Evolutionary conservation across 2,113 vertebrate species (phyloP), one percentile per base, ranked within the genome.

Genomic region (Mirza zaza): DNA sequence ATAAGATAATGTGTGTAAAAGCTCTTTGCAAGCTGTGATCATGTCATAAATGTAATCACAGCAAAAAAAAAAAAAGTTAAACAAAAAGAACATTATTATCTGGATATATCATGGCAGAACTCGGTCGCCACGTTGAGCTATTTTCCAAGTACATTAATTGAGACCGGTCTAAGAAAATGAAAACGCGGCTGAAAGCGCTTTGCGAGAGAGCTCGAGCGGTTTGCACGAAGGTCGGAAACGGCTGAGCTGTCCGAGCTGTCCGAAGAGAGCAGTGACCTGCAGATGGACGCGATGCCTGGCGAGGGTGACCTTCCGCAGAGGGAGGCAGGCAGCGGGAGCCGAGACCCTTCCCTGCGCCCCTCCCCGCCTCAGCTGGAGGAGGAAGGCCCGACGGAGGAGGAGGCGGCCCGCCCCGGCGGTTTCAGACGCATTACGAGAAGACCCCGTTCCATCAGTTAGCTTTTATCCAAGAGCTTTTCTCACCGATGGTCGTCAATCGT

Each of bases 391-490:
- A 96, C 96, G 97, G 97, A 97, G 96, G 94, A 96, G 92, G 96
- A 92, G 96, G 96, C 6, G 93, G 82, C 82, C 48, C 96, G 93
- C 29, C 87, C 81, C 92, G 0, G 59, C 25, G 96, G 3, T 98
- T 97, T 18, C 97, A 88, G 80, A 85, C 97, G 95, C 97, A 96
- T 14, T 96, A 95, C 12, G 97, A 97, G 96, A 98, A 98, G 95
- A 97, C 96, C 67, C 96, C 97, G 27, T 98, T 98, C 10, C 96
- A 98, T 18, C 97, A 98, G 91, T 7, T 97, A 18, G 97, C 97
- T 1, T 98, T 97, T 32, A 98, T 98, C 71, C 96, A 97, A n/a
- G 97, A 98, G 97, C 97, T 97, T 5, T 98, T 97, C 42, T 97
- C 97, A 6, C 97, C 97, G 1, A 97, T 97, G 97, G 97, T 98